phyloP scores from a whole-genome alignment of 2,888 invertebrate genomes.

The Torymus texanus region DNA sequence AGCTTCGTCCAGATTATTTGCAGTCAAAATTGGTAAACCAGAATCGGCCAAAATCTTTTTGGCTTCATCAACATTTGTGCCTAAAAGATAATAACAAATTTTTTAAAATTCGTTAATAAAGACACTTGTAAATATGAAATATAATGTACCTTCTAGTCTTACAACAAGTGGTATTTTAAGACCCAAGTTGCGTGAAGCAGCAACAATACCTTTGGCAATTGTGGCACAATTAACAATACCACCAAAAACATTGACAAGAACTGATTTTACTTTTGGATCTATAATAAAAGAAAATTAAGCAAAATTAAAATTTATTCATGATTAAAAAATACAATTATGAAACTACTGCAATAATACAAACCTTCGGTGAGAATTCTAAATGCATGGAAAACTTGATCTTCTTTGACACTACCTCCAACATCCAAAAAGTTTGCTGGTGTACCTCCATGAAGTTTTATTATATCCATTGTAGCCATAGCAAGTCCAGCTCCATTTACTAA shows the following conservation, averaged over 20 bases:
- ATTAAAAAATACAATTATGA: constrained; percentile 32
- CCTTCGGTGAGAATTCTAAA: constrained; percentile 90
- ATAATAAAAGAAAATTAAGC: constrained; percentile 65
- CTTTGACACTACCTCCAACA: constrained; percentile 96
- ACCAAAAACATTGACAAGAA: constrained; percentile 99
- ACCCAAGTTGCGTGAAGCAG: constrained; percentile 87
- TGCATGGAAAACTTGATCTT: constrained; percentile 94
- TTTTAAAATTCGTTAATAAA: not conserved
- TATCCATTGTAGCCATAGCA: constrained; percentile 99
- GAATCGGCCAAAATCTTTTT: constrained; percentile 89
- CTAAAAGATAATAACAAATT: constrained; percentile 48
- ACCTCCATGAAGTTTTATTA: constrained; percentile 96
- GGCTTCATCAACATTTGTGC: constrained; percentile 82
- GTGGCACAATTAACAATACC: constrained; percentile 99
- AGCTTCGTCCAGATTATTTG: constrained; percentile 93
- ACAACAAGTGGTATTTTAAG: constrained; percentile 93
- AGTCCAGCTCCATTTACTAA: constrained; percentile 98
- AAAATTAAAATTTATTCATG: constrained; percentile 13
- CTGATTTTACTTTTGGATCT: constrained; percentile 93
- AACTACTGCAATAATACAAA: constrained; percentile 58
- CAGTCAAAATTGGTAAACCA: constrained; percentile 88
- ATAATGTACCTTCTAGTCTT: constrained; percentile 87
- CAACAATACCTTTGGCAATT: constrained; percentile 95
- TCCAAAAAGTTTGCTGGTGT: constrained; percentile 98
- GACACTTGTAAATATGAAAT: constrained; percentile 17